Conservation (phyloP, 1,140 invertebrate species). For the Lepidurus couesii region DNA sequence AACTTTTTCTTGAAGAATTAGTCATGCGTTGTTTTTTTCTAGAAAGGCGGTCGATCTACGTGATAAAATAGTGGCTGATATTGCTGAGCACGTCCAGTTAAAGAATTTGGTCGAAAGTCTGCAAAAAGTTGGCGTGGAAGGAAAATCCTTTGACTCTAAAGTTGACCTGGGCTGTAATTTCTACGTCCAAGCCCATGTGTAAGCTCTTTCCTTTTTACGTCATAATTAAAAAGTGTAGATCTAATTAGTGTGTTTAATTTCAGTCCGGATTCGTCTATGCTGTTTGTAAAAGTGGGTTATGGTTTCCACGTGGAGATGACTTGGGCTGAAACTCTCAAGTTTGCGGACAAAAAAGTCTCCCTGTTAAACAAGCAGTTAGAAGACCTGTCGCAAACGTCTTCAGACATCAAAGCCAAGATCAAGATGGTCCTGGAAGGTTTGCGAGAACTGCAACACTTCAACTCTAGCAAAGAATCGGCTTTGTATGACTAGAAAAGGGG, state of each 20-base stretch:
- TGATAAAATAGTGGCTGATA: conserved; percentile 44
- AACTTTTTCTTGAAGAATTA: too few relatives aligned
- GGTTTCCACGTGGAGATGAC: conserved; percentile 68
- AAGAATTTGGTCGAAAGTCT: conserved; percentile 58
- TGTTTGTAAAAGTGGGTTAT: conserved; percentile 68
- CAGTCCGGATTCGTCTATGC: conserved; percentile 55
- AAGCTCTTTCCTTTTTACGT: conserved; percentile 4
- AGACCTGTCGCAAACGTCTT: conserved; percentile 57
- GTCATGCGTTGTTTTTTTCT: not conserved
- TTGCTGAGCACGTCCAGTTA: conserved; percentile 66
- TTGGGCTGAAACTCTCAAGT: conserved; percentile 60
- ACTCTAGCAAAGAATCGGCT: not conserved
- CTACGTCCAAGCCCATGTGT: conserved; percentile 63
- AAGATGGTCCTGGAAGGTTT: conserved; percentile 66
- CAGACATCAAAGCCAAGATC: conserved; percentile 68
- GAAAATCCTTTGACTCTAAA: conserved; percentile 65
- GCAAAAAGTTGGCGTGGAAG: conserved; percentile 46
- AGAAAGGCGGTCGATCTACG: not conserved
- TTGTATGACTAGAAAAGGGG: not conserved
- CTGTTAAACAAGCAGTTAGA: conserved; percentile 56
- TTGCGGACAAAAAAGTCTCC: conserved; percentile 63
- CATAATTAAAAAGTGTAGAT: not conserved
- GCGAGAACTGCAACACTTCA: conserved; percentile 50
- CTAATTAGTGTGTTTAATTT: conserved; percentile 27
- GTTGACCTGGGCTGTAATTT: conserved; percentile 71